These are phyloP conservation scores for Mamestra brassicae DNA, from an alignment of 2,888 invertebrate genomes.

Conservation along the genomic window DNA sequence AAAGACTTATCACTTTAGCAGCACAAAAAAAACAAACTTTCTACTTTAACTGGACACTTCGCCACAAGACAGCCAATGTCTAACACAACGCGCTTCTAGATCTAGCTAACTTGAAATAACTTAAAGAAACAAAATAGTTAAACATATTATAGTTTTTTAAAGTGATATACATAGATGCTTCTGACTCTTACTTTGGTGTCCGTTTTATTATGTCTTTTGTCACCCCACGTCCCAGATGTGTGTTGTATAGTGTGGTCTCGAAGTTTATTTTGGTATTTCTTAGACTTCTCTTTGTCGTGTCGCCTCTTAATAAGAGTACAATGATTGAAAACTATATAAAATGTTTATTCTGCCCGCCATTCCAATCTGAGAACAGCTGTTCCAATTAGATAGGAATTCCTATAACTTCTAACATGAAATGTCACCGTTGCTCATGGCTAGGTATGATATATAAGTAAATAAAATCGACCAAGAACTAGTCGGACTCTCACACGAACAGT, in stretches of 20 bases:
- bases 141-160: constrained; percentile 23
- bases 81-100: constrained; percentile 57
- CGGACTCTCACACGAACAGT: no score
- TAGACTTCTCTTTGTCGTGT: not conserved
- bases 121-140: constrained; percentile 31
- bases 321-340: no score
- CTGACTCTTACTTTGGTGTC: constrained; percentile 28
- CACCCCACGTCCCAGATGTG: constrained; percentile 47
- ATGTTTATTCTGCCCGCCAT: no score
- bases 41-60: constrained; percentile 5
- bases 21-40: not conserved
- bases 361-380: no score
- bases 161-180: constrained; percentile 57
- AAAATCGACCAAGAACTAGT: no score
- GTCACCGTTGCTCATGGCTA: no score
- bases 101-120: constrained; percentile 50
- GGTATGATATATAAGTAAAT: no score
- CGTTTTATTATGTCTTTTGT: constrained; percentile 31
- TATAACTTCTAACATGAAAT: no score
- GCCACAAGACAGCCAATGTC: constrained; percentile 24
- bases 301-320: no score
- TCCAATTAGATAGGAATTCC: no score
- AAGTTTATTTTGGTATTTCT: constrained; percentile 10
- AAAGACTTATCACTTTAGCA: not conserved
- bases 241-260: constrained; percentile 63